Conservation (phyloP, 2,888 invertebrate species). For the Polyommatus iphigenia region DNA sequence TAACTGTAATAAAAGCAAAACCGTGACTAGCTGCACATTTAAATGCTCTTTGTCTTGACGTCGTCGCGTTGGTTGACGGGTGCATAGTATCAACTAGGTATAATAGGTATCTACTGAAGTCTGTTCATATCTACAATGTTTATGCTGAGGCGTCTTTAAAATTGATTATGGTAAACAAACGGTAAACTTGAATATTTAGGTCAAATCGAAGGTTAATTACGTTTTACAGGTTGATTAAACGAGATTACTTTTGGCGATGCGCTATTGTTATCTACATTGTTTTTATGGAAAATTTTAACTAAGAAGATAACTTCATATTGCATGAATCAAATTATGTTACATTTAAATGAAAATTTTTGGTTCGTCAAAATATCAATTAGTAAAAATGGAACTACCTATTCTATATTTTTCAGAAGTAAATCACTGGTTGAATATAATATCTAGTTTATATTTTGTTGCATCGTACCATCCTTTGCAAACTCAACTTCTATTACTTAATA, state of each 20-base stretch:
- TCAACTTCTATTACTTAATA: too few relatives aligned
- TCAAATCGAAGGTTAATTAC: background rate
- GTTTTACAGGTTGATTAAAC: background rate
- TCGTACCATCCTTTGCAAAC: too few relatives aligned
- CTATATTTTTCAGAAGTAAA: too few relatives aligned
- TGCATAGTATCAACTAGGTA: too few relatives aligned
- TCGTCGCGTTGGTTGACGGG: too few relatives aligned
- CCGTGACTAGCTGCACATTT: background rate
- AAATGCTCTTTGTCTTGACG: background rate
- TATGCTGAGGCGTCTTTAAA: background rate
- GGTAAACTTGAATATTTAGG: background rate
- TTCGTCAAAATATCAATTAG: too few relatives aligned
- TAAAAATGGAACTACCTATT: too few relatives aligned
- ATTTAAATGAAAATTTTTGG: background rate
- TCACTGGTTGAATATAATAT: too few relatives aligned
- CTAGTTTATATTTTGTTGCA: too few relatives aligned
- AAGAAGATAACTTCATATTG: background rate
- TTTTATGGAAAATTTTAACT: background rate
- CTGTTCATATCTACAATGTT: background rate
- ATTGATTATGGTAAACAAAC: conserved; percentile 4
- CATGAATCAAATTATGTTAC: background rate
- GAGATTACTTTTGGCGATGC: background rate
- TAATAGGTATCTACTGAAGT: too few relatives aligned
- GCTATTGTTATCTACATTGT: background rate
- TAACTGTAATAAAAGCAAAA: background rate